Conservation (phyloP, 1,140 invertebrate genomes). For the Leptopilina boulardi region DNA sequence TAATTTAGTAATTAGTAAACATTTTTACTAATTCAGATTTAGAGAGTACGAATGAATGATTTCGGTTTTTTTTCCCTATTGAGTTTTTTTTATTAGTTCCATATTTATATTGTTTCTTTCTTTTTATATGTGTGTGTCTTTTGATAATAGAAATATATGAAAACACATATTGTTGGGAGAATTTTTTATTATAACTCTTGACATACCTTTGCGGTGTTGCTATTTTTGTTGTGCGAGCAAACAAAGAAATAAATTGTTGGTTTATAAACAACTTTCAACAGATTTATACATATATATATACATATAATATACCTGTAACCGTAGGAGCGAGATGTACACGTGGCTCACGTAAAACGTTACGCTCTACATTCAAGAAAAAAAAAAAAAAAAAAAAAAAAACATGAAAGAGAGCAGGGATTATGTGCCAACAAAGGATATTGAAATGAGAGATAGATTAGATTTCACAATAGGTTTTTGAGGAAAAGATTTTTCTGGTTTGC, state of each 20-base stretch:
- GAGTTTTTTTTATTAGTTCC: no score
- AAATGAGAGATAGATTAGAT: conserved; percentile 33
- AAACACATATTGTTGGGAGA: not conserved
- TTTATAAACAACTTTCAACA: conserved; percentile 1
- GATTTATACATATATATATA: no score
- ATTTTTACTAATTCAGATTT: no score
- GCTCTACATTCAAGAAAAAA: conserved; percentile 12
- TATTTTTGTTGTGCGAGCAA: not conserved
- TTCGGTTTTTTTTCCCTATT: no score
- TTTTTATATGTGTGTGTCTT: no score
- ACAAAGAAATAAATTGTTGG: not conserved
- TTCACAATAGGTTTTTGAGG: conserved; percentile 6
- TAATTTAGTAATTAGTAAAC: no score
- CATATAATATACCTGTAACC: not conserved
- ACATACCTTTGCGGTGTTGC: not conserved
- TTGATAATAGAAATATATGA: no score
- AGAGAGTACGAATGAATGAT: no score
- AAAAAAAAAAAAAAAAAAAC: no score
- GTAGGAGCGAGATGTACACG: not conserved
- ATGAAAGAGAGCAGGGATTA: conserved; percentile 31
- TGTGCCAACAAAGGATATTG: conserved; percentile 23
- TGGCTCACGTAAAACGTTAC: conserved; percentile 18
- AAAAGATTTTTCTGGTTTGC: not conserved
- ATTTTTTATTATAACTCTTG: not conserved
- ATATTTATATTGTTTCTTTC: no score